Conservation (phyloP, 2,888 invertebrate species). For the Meiosimyza decipiens region DNA sequence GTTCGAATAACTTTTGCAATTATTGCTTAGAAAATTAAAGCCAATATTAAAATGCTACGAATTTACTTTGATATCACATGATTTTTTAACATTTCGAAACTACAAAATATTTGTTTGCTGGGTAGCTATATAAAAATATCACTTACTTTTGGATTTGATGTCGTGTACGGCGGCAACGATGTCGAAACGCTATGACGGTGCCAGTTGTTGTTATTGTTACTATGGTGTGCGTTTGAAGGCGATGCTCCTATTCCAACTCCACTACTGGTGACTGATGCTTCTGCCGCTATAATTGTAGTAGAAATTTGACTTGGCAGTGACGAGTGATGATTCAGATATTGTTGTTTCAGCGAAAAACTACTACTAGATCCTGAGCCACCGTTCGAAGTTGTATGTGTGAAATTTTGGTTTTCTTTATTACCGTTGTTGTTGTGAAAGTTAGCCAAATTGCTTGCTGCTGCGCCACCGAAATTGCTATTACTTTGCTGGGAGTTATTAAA, state of each 20-base stretch:
- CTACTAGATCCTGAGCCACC: not conserved
- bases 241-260: conserved; percentile 14
- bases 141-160: conserved; percentile 40
- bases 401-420: conserved; percentile 12
- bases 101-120: too few relatives aligned
- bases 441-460: not conserved
- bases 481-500: conserved; percentile 44
- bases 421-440: not conserved
- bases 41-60: too few relatives aligned
- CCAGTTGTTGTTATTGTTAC: conserved; percentile 38
- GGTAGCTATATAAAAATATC: too few relatives aligned
- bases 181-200: conserved; percentile 44
- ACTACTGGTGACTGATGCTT: conserved; percentile 22
- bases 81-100: too few relatives aligned
- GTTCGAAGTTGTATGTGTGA: too few relatives aligned
- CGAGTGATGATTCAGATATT: conserved; percentile 30
- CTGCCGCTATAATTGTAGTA: conserved; percentile 39
- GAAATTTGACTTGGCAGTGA: conserved; percentile 36
- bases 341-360: conserved; percentile 32
- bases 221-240: conserved; percentile 30
- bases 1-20: too few relatives aligned
- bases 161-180: conserved; percentile 46
- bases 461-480: conserved; percentile 37
- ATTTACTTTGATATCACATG: too few relatives aligned
- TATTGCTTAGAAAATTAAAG: too few relatives aligned